A percentile compares a stretch with the other conserved stretches of the same genome.
These are phyloP conservation scores for Aldrovandia affinis DNA, from an alignment of 2,797 vertebrate genomes.

Conservation along the genomic window DNA sequence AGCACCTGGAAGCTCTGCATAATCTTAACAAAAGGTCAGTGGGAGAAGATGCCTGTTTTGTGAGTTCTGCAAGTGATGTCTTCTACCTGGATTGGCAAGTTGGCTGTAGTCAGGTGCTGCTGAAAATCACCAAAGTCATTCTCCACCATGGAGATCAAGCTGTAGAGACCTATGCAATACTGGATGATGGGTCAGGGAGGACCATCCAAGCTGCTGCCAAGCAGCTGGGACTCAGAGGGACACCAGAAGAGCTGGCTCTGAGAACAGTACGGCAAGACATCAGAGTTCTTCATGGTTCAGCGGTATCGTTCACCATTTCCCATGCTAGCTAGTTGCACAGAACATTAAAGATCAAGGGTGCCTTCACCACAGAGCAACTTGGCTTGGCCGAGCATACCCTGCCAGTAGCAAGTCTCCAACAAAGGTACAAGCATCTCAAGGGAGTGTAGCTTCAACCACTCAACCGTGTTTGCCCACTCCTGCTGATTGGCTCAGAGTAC, in stretches of 20 bases:
- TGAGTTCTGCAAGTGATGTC: not conserved
- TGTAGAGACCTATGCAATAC: too few species aligned
- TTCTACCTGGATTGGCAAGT: not conserved
- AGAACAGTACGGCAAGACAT: constrained; percentile 8
- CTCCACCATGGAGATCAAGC: too few species aligned
- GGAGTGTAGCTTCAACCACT: not conserved
- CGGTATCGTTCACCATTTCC: not conserved
- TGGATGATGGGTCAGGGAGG: not conserved
- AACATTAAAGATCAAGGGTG: not conserved
- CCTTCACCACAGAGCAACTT: not conserved
- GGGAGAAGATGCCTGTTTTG: too few species aligned
- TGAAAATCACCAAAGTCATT: not conserved
- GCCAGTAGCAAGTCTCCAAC: not conserved
- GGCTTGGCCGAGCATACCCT: constrained; percentile 13
- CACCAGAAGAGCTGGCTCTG: not conserved
- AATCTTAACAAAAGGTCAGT: not conserved
- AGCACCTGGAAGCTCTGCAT: not conserved
- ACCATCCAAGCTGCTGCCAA: not conserved
- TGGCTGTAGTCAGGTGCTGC: not conserved
- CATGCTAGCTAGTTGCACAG: not conserved
- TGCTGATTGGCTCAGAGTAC: constrained; percentile 28
- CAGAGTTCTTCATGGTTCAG: not conserved
- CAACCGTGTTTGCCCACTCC: not conserved
- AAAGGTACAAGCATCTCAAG: not conserved
- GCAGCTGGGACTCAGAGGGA: not conserved